Base-by-base conservation (phyloP, 1,140 invertebrate species). In the Dinoponera quadriceps region DNA sequence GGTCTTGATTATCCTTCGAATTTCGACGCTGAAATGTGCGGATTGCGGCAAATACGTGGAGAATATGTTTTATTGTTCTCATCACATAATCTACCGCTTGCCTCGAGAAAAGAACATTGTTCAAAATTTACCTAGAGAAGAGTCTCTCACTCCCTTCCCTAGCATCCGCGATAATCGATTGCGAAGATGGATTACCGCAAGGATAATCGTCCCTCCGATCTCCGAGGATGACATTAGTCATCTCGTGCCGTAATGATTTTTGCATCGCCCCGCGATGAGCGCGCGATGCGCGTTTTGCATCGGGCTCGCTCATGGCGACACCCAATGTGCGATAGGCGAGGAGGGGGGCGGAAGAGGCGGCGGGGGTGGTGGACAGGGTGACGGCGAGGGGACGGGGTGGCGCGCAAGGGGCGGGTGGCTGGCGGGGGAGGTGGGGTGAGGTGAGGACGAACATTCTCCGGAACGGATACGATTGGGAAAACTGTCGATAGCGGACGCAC, bases 401-500 rank as follows among this genome's bases (percentile, higher is more conserved):
- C 54, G 7, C 5, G 18, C 20, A 16, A 20, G 13, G 2, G 20
- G 2, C 22, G n/a, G 2, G 33, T 16, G n/a, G 29, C 54, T 33
- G 22, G 14, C 5, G 13, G 25, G 2, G 1, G 18, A 1, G 14
- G 0, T 33, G 1, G 27, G 29, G 27, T 13, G 38, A 9, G 18
- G 65, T 14, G 29, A 27, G 38, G 59, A 22, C 66, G 51, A 49
- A 75, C 51, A 69, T 75, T 75, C 59, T 72, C 49, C 49, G 75
- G 80, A 54, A 85, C 78, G 57, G 66, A 82, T 82, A 82, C 54
- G 65, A 86, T 87, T 55, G 73, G 68, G 63, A 85, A 80, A 80
- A 73, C 68, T 73, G 85, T 86, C 73, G 82, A 86, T 65, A 74
- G 68, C 25, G 49, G 44, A 74, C 55, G 78, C 54, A 44, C 66